phyloP scores from a whole-genome alignment of 2,113 vertebrate genomes.

The Psilopsiagon aurifrons region DNA sequence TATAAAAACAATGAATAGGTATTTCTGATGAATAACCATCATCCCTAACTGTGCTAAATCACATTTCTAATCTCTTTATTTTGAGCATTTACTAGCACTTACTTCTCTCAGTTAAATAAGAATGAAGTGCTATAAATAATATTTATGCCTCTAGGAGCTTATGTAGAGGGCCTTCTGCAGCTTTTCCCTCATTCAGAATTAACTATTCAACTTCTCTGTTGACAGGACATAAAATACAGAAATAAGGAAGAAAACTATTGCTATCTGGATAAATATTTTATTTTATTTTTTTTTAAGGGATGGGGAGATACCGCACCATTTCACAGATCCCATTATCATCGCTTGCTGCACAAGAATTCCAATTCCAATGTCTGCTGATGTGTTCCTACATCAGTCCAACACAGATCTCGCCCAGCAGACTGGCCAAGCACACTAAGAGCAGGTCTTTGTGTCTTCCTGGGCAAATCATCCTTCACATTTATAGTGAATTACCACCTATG shows the following conservation, averaged over 20 bases:
- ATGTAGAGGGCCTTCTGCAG: not conserved
- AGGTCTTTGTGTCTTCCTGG: not conserved
- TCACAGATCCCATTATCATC: not conserved
- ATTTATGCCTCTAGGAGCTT: not conserved
- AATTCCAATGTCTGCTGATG: not conserved
- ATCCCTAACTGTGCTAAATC: not conserved
- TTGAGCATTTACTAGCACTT: slow-evolving; percentile 12
- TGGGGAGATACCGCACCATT: not conserved
- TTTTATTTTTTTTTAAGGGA: not conserved
- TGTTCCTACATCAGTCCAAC: no score
- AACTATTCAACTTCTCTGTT: not conserved
- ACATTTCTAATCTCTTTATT: slow-evolving; percentile 23
- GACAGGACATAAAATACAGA: not conserved
- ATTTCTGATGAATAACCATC: slow-evolving; percentile 19
- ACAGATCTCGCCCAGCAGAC: not conserved
- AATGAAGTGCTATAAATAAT: not conserved
- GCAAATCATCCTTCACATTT: not conserved
- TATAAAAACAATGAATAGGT: not conserved
- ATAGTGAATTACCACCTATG: not conserved
- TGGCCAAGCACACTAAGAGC: not conserved
- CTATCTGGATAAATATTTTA: not conserved
- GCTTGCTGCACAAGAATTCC: not conserved
- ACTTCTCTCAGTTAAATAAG: slow-evolving; percentile 23
- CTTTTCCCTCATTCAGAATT: not conserved
- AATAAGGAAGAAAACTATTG: not conserved